Percentiles rank a stretch among this genome's conserved stretches.
Evolutionary conservation across 1,140 invertebrate species (phyloP).

Genomic region (Zophobas morio): DNA sequence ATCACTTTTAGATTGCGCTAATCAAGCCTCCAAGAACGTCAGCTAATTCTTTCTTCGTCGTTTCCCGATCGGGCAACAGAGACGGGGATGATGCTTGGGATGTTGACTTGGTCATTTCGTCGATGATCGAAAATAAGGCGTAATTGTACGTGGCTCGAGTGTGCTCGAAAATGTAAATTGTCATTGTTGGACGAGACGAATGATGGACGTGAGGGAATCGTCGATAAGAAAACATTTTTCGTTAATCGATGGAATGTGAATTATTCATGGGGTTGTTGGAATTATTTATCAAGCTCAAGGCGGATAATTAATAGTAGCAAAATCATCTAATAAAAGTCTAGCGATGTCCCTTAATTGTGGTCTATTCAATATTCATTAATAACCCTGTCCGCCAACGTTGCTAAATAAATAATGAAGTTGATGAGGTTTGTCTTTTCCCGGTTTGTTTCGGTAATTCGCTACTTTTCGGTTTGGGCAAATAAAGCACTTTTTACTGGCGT

Average conservation of each 20-base stretch:
- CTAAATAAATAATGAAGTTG: constrained; percentile 37
- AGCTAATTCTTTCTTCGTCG: not conserved
- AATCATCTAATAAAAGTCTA: constrained; percentile 43
- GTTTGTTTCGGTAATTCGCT: constrained; percentile 3
- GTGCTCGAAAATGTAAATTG: constrained; percentile 35
- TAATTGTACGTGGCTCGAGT: constrained; percentile 19
- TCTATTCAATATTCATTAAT: constrained; percentile 42
- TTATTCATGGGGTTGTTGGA: constrained; percentile 10
- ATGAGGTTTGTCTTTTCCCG: constrained; percentile 35
- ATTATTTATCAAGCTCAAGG: constrained; percentile 28
- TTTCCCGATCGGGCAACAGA: constrained; percentile 7
- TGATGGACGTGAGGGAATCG: constrained; percentile 1
- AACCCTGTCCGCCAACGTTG: constrained; percentile 30
- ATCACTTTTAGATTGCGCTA: constrained; percentile 44
- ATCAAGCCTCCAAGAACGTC: constrained; percentile 27
- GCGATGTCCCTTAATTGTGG: constrained; percentile 34
- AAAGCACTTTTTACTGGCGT: not conserved
- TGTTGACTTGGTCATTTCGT: constrained; percentile 32
- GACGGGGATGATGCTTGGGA: constrained; percentile 20
- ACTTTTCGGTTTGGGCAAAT: constrained; percentile 1
- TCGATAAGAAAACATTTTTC: constrained; percentile 29
- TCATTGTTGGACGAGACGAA: constrained; percentile 20
- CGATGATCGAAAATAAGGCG: constrained; percentile 13
- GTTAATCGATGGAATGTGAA: constrained; percentile 16
- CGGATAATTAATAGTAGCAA: constrained; percentile 40